Evolutionary conservation across 2,113 vertebrate genomes (phyloP).

Genomic region (Gavialis gangeticus): DNA sequence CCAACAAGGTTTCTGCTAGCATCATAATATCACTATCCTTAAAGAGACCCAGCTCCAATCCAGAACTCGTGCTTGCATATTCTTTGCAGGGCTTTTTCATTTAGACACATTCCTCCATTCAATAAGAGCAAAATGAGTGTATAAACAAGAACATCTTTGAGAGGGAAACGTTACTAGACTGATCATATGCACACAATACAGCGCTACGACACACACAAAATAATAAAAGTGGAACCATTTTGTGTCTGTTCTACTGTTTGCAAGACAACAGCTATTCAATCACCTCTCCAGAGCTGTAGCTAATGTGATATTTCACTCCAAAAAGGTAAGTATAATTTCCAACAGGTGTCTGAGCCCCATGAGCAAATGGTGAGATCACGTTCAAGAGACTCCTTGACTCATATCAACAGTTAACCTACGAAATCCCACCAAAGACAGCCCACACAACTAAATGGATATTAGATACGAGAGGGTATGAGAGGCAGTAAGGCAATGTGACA

Average conservation of each 20-base stretch:
- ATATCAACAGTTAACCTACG: neutral
- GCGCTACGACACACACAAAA: too few species aligned
- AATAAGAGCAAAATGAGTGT: fast-evolving
- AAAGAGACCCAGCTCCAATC: neutral
- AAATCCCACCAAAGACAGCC: neutral
- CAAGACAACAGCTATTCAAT: neutral
- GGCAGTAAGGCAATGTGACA: fast-evolving
- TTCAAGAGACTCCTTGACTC: neutral
- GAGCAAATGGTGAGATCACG: neutral
- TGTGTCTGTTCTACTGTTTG: neutral
- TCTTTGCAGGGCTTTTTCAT: neutral
- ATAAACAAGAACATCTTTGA: fast-evolving
- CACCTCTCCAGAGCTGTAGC: neutral
- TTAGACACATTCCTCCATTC: neutral
- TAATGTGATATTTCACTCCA: neutral
- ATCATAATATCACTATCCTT: neutral
- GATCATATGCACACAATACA: fast-evolving
- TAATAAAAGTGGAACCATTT: neutral
- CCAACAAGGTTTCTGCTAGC: neutral
- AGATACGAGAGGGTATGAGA: neutral
- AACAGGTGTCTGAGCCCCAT: neutral
- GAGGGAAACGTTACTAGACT: fast-evolving
- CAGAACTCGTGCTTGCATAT: neutral
- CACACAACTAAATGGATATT: fast-evolving
- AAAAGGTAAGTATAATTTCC: neutral